phyloP scores from a whole-genome alignment of 2,113 vertebrate genomes.

The Vulpes ferrilata region DNA sequence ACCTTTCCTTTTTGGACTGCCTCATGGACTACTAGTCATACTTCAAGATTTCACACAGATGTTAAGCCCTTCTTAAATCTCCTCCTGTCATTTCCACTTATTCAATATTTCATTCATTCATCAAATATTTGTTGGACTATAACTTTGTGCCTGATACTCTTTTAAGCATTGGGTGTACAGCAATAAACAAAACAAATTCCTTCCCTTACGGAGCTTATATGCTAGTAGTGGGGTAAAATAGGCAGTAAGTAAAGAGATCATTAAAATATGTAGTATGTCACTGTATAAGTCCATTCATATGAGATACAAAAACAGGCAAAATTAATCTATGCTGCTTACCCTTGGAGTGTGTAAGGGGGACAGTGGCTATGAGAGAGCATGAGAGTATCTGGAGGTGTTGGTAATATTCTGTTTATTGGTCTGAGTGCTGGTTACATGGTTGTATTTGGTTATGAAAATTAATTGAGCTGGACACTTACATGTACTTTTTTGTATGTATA shows the following conservation, averaged over 20 bases:
- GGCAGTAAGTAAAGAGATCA: background rate
- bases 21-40: background rate
- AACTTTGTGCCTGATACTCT: background rate
- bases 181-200: background rate
- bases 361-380: background rate
- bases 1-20: constrained; percentile 25
- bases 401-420: background rate
- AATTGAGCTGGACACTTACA: background rate
- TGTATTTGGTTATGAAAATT: background rate
- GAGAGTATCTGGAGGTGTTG: background rate
- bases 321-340: background rate
- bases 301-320: background rate
- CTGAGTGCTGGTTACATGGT: background rate
- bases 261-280: background rate
- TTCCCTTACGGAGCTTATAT: background rate
- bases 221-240: background rate
- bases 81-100: background rate
- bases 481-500: background rate
- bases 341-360: background rate
- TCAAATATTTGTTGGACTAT: background rate
- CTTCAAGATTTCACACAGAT: background rate
- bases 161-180: background rate
- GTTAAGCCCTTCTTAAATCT: constrained; percentile 12
- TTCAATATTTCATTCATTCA: constrained; percentile 40
- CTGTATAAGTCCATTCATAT: background rate